Conservation (phyloP, 2,797 vertebrate species). For the Tapirus indicus region DNA sequence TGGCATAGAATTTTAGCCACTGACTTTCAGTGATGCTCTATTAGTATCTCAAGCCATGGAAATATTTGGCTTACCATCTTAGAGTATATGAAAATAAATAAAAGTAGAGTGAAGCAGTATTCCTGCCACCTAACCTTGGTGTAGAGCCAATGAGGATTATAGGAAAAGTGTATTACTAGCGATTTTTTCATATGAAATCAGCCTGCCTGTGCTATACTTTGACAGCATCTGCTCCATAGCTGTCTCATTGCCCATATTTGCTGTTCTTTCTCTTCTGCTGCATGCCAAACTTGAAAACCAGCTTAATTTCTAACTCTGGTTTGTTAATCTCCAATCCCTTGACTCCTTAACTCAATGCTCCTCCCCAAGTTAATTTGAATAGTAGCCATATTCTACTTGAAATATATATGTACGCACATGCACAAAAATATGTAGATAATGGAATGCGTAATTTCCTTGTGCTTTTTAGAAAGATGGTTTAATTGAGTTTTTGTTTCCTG, state of each 20-base stretch:
- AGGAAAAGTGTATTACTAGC: neutral
- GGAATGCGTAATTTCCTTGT: neutral
- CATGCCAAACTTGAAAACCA: slow-evolving; percentile 29
- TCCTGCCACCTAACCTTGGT: neutral
- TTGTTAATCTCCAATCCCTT: neutral
- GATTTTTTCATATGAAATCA: slow-evolving; percentile 17
- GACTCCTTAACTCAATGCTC: neutral
- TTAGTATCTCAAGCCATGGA: neutral
- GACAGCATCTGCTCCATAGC: neutral
- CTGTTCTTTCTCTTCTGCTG: slow-evolving; percentile 33
- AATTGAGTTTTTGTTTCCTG: slow-evolving; percentile 51
- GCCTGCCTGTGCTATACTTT: neutral
- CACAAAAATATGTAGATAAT: neutral
- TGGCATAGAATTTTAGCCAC: slow-evolving; percentile 13
- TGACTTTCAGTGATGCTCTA: slow-evolving; percentile 5
- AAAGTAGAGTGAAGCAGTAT: slow-evolving; percentile 7
- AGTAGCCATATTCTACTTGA: slow-evolving; percentile 8
- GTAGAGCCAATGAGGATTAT: neutral
- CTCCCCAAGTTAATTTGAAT: slow-evolving; percentile 10
- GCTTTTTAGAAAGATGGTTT: slow-evolving; percentile 54
- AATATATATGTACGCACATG: neutral
- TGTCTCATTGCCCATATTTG: neutral
- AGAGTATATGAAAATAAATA: slow-evolving; percentile 30
- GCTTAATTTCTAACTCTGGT: slow-evolving; percentile 39
- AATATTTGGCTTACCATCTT: slow-evolving; percentile 28